Conservation (phyloP, 2,888 invertebrate genomes). For the Phyllotreta cruciferae region DNA sequence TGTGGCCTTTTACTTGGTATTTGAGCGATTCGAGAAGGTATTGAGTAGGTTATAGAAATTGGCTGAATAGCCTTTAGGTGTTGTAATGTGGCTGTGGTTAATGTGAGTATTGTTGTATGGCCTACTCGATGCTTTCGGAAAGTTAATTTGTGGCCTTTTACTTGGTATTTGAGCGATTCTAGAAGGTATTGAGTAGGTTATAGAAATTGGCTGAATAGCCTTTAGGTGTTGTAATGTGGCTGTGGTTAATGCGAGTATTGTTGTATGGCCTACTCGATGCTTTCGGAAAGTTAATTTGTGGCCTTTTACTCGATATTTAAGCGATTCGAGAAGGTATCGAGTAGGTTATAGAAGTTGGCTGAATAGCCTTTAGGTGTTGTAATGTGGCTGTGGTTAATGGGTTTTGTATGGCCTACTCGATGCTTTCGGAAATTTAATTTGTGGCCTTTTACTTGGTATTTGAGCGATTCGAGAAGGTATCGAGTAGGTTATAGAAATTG, state of each 20-base stretch:
- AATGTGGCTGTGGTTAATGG: not conserved
- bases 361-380: not conserved
- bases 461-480: no score
- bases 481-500: no score
- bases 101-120: conserved; percentile 59
- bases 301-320: not conserved
- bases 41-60: no score
- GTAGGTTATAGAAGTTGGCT: no score
- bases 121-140: not conserved
- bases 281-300: not conserved
- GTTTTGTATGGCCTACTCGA: not conserved
- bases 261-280: not conserved
- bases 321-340: no score
- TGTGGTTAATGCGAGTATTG: conserved; percentile 20
- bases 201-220: no score
- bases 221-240: not conserved
- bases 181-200: no score
- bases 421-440: not conserved
- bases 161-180: no score
- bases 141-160: not conserved
- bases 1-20: not conserved
- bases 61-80: no score
- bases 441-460: not conserved
- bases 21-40: no score
- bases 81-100: not conserved